These are phyloP conservation scores for Chionoecetes opilio DNA, from an alignment of 1,140 invertebrate genomes.

Conservation along the genomic window DNA sequence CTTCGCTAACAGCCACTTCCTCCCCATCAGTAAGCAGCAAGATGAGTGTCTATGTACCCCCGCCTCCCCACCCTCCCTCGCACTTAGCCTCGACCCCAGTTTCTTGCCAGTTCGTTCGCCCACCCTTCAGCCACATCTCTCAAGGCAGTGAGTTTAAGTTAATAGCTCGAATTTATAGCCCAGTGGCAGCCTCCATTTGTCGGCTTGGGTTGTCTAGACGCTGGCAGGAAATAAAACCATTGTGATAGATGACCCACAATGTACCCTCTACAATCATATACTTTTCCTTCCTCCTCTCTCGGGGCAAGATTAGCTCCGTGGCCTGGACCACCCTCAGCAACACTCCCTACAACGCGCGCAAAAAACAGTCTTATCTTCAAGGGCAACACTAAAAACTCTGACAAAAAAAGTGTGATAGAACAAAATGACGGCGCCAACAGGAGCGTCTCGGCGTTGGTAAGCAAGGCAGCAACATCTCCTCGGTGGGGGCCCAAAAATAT, in stretches of 20 bases:
- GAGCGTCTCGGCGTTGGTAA: conserved; percentile 58
- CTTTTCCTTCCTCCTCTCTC: conserved; percentile 18
- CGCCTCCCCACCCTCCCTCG: not conserved
- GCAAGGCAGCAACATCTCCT: conserved; percentile 79
- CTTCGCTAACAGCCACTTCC: not conserved
- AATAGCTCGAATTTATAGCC: conserved; percentile 61
- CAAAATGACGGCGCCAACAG: conserved; percentile 46
- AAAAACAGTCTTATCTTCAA: conserved; percentile 52
- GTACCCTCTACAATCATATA: conserved; percentile 45
- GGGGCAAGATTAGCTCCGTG: conserved; percentile 24
- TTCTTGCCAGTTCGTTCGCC: conserved; percentile 5
- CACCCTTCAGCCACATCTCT: not conserved
- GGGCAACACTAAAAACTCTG: not conserved
- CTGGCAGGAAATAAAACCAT: conserved; percentile 45
- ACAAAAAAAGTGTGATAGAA: conserved; percentile 11
- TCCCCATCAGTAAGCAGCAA: not conserved
- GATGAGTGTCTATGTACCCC: not conserved
- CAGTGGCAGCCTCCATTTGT: conserved; percentile 63
- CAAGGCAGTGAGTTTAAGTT: conserved; percentile 70
- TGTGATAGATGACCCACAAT: conserved; percentile 32
- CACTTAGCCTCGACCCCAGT: conserved; percentile 23
- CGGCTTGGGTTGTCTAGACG: conserved; percentile 32
- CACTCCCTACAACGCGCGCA: not conserved
- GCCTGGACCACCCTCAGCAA: conserved; percentile 32
- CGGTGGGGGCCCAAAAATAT: conserved; percentile 75